Conservation (phyloP, 1,140 invertebrate genomes). For the Luehdorfia chinensis region DNA sequence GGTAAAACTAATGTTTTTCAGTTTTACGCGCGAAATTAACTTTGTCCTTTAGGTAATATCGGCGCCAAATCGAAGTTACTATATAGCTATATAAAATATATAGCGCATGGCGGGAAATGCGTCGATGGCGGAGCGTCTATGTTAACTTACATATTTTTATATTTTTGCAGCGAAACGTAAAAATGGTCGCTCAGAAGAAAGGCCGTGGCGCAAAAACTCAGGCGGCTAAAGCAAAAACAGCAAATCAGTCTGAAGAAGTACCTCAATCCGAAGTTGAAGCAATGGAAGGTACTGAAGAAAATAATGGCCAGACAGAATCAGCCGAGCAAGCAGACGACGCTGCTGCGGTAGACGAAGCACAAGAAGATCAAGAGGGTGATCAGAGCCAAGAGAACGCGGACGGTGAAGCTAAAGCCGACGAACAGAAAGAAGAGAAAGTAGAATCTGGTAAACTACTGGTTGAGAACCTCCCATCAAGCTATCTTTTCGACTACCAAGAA, state of each 20-base stretch:
- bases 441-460: conserved; percentile 72
- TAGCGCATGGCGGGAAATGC: conserved; percentile 36
- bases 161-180: conserved; percentile 27
- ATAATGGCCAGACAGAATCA: conserved; percentile 42
- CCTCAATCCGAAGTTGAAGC: conserved; percentile 40
- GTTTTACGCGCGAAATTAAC: conserved; percentile 39
- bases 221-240: conserved; percentile 48
- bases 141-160: conserved; percentile 16
- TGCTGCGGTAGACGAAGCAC: conserved; percentile 11
- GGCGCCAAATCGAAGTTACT: conserved; percentile 47
- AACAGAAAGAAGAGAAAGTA: conserved; percentile 60
- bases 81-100: conserved; percentile 13
- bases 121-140: conserved; percentile 21
- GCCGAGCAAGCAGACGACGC: conserved; percentile 23
- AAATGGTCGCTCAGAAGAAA: conserved; percentile 66
- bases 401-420: conserved; percentile 37
- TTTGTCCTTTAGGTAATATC: conserved; percentile 51
- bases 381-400: conserved; percentile 34
- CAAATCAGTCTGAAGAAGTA: conserved; percentile 36
- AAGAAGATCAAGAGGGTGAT: conserved; percentile 31
- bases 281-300: conserved; percentile 45
- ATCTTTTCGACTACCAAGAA: conserved; percentile 69
- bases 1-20: conserved; percentile 14
- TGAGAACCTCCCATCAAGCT: conserved; percentile 67
- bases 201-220: conserved; percentile 63